These are phyloP conservation scores for Lordiphosa collinella DNA, from an alignment of 1,140 invertebrate species.

Conservation along the genomic window DNA sequence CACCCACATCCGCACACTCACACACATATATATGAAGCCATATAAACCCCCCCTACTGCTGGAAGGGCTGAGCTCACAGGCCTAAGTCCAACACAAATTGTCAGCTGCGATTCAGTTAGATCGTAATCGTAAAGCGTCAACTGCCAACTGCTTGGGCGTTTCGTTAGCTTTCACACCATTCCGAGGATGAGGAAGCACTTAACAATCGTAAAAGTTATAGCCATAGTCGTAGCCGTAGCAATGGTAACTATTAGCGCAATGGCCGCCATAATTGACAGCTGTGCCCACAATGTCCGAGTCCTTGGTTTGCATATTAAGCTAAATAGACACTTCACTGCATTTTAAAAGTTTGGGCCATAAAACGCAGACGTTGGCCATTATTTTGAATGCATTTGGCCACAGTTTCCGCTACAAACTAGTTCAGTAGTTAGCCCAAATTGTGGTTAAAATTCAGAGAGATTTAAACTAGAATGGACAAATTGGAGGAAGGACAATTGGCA, in stretches of 20 bases:
- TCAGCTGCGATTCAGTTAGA: no score
- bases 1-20: not conserved
- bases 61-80: not conserved
- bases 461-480: no score
- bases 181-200: slow-evolving; percentile 16
- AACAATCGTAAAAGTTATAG: slow-evolving; percentile 50
- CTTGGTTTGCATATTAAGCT: slow-evolving; percentile 5
- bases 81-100: slow-evolving; percentile 1
- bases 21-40: not conserved
- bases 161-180: not conserved
- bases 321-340: no score
- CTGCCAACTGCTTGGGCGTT: slow-evolving; percentile 21
- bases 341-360: no score
- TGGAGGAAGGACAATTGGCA: no score
- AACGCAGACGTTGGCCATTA: no score
- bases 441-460: no score
- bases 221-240: slow-evolving; percentile 6
- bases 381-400: no score
- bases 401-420: no score
- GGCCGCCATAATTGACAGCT: slow-evolving; percentile 51
- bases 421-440: no score
- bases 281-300: slow-evolving; percentile 10
- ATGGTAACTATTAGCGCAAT: slow-evolving; percentile 39
- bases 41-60: no score
- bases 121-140: no score